These are phyloP conservation scores for Mesocentrotus franciscanus DNA, from an alignment of 53 echinoderm and acorn worm species.

Conservation along the genomic window DNA sequence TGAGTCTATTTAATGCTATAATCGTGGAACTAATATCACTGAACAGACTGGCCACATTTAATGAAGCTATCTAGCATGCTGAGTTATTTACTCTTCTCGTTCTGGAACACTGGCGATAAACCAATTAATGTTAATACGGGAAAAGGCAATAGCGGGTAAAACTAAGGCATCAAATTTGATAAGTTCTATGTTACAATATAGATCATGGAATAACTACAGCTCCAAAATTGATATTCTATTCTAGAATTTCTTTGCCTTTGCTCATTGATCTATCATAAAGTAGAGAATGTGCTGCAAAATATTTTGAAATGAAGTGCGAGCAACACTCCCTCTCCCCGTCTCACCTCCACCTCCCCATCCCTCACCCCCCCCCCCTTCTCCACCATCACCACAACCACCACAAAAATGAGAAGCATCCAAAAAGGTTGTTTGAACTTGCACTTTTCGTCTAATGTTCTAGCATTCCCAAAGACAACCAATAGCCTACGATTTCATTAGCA, in stretches of 20 bases:
- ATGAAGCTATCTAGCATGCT: slow-evolving; percentile 4
- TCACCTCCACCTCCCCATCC: neutral
- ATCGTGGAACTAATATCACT: neutral
- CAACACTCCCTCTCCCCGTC: neutral
- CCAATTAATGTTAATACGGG: neutral
- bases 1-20: neutral
- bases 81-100: neutral
- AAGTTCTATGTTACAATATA: neutral
- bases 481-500: too few relatives aligned
- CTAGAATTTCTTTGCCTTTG: neutral
- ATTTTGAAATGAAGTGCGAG: neutral
- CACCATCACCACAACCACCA: too few relatives aligned
- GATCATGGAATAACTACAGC: neutral
- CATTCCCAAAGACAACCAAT: too few relatives aligned
- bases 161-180: neutral
- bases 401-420: too few relatives aligned
- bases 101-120: neutral
- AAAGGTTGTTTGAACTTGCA: too few relatives aligned
- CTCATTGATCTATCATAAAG: neutral
- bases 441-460: too few relatives aligned
- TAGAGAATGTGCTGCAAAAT: neutral
- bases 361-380: neutral
- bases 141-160: neutral
- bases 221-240: neutral
- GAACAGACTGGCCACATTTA: neutral